Percentiles rank a stretch among this genome's conserved stretches.
phyloP scores from a whole-genome alignment of 2,888 invertebrate species.

The Rosalia funebris region DNA sequence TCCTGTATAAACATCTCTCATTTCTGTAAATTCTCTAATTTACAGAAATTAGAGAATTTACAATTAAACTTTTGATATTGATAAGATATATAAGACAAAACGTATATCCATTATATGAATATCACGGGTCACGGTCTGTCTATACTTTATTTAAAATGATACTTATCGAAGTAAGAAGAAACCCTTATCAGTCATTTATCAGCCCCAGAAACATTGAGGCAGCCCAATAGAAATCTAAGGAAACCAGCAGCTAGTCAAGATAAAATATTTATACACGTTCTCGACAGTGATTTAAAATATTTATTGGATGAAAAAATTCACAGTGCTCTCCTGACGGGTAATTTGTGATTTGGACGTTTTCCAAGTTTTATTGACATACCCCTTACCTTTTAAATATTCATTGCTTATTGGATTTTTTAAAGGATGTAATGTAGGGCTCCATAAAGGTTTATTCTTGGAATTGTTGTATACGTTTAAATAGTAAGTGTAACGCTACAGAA shows the following conservation, averaged over 20 bases:
- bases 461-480: too few relatives aligned
- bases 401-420: not conserved
- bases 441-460: not conserved
- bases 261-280: not conserved
- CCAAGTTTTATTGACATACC: constrained; percentile 16
- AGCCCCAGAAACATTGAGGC: not conserved
- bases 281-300: constrained; percentile 16
- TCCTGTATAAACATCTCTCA: too few relatives aligned
- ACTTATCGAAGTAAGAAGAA: too few relatives aligned
- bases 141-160: too few relatives aligned
- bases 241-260: not conserved
- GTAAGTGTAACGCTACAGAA: too few relatives aligned
- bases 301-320: constrained; percentile 13
- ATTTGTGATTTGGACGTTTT: constrained; percentile 19
- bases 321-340: constrained; percentile 10
- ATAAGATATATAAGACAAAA: too few relatives aligned
- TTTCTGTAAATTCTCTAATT: too few relatives aligned
- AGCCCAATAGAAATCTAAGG: not conserved
- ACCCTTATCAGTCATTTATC: too few relatives aligned
- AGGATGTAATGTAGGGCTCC: not conserved
- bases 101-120: too few relatives aligned
- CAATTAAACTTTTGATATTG: too few relatives aligned
- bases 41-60: too few relatives aligned
- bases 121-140: too few relatives aligned
- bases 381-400: constrained; percentile 15